Conservation (phyloP, 2,113 vertebrate genomes). For the Crotophaga sulcirostris region DNA sequence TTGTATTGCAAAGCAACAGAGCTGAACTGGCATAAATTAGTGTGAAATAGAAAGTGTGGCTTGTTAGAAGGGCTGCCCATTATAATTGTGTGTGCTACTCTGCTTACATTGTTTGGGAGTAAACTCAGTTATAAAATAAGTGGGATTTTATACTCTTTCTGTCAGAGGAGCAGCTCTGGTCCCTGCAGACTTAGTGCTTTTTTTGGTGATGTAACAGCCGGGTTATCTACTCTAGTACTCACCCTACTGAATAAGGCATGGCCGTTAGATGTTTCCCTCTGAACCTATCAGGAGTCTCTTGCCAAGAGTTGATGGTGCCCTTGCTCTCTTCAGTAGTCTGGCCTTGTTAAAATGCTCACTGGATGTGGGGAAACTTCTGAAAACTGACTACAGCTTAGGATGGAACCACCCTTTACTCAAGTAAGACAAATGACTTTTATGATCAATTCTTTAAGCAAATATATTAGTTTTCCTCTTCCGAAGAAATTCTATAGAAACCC, state of each 20-base stretch:
- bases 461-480: neutral
- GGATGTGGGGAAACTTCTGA: neutral
- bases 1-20: neutral
- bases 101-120: neutral
- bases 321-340: neutral
- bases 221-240: accelerated
- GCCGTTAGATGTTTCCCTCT: neutral
- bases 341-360: neutral
- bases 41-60: neutral
- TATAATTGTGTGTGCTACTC: neutral
- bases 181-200: neutral
- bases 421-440: neutral
- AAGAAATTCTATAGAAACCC: neutral
- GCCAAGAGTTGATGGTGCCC: neutral
- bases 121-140: neutral
- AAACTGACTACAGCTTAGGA: neutral
- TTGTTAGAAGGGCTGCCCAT: neutral
- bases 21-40: neutral
- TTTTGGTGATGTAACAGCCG: neutral
- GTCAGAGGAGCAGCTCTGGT: neutral
- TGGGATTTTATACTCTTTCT: neutral
- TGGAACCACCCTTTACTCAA: neutral
- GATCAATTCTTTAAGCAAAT: neutral
- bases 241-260: neutral
- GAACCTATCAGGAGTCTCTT: neutral